A percentile compares a stretch with the other conserved stretches of the same genome.
Conservation (phyloP, 2,113 vertebrate species). For the Psittacara wagleri region DNA sequence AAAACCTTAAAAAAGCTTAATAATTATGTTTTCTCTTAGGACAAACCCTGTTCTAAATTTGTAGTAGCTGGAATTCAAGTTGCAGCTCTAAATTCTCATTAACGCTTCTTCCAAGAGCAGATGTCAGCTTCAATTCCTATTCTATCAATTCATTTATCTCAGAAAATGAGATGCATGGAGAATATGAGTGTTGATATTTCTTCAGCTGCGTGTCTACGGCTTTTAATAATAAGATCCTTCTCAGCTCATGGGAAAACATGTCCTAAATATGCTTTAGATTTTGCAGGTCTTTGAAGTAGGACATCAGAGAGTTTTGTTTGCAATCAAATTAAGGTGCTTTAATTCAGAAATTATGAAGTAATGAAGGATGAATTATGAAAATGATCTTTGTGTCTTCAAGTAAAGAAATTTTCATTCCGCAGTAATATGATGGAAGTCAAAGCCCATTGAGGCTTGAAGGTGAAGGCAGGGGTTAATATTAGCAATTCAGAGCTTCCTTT, state of each 20-base stretch:
- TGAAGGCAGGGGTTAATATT: background rate
- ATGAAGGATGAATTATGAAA: slow-evolving; percentile 30
- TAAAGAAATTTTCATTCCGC: slow-evolving; percentile 30
- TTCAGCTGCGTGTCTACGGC: background rate
- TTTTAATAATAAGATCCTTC: background rate
- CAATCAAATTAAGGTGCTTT: slow-evolving; percentile 34
- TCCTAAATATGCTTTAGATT: slow-evolving; percentile 13
- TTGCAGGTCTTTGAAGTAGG: background rate
- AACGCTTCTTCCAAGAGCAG: background rate
- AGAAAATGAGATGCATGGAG: background rate
- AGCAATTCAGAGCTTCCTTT: background rate
- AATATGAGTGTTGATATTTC: background rate
- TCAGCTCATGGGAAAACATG: background rate
- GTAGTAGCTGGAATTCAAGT: background rate
- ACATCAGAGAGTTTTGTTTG: slow-evolving; percentile 18
- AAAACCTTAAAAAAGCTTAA: background rate
- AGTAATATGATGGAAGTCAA: background rate
- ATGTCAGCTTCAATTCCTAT: slow-evolving; percentile 20
- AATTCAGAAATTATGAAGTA: slow-evolving; percentile 18
- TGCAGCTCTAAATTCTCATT: background rate
- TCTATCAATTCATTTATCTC: slow-evolving; percentile 40
- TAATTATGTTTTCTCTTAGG: background rate
- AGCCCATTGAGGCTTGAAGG: background rate
- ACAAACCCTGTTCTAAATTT: background rate
- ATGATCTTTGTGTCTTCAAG: slow-evolving; percentile 22